These are phyloP conservation scores for Procavia capensis DNA, from an alignment of 2,113 vertebrate genomes.

Conservation along the genomic window DNA sequence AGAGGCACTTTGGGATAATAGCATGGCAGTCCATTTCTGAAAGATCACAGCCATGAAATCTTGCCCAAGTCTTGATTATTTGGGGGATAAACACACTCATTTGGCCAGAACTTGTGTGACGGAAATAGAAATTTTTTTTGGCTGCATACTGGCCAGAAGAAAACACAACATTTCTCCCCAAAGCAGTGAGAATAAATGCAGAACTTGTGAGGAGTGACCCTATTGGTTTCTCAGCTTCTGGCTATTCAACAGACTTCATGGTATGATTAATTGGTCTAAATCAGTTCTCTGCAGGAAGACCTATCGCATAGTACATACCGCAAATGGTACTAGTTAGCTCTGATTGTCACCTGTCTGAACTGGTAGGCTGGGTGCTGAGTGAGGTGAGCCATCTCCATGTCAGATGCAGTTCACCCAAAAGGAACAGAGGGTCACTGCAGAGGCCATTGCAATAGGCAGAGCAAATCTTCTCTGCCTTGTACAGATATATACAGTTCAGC, in stretches of 20 bases:
- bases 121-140: background rate
- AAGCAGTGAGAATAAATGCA: background rate
- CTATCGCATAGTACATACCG: conserved; percentile 57
- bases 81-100: background rate
- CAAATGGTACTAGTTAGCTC: conserved; percentile 57
- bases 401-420: background rate
- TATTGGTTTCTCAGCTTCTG: background rate
- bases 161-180: conserved; percentile 35
- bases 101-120: conserved; percentile 14
- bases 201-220: background rate
- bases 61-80: background rate
- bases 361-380: background rate
- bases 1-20: background rate
- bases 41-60: background rate
- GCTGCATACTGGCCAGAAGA: background rate
- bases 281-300: conserved; percentile 60
- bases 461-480: background rate
- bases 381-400: background rate
- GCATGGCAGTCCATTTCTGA: background rate
- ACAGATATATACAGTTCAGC: background rate
- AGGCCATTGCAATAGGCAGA: background rate
- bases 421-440: background rate
- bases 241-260: conserved; percentile 9
- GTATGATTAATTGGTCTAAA: conserved; percentile 63
- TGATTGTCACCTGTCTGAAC: conserved; percentile 38